Evolutionary conservation across 2,113 vertebrate species (phyloP).

Genomic region (Ramphastos sulfuratus): DNA sequence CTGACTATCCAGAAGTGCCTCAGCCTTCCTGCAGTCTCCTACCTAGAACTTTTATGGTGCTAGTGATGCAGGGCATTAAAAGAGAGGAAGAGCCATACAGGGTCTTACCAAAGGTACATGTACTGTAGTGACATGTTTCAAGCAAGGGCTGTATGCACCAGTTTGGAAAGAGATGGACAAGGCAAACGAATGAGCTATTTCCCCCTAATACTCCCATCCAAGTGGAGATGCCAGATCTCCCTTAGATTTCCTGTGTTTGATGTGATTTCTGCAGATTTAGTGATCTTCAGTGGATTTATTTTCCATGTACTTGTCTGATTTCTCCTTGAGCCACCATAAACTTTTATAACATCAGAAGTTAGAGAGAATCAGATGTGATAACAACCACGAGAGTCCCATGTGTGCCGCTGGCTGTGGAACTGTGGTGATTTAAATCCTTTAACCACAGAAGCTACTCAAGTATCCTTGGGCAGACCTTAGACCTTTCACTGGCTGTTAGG

Average conservation of each 20-base stretch:
- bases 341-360: neutral
- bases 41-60: neutral
- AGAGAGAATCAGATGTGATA: neutral
- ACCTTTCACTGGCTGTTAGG: neutral
- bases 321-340: neutral
- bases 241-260: neutral
- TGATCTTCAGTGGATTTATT: neutral
- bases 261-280: neutral
- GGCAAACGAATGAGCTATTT: neutral
- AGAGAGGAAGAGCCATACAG: neutral
- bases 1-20: neutral
- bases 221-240: neutral
- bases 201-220: neutral
- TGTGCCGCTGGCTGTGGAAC: neutral
- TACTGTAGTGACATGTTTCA: neutral
- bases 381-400: neutral
- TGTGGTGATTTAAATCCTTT: conserved; percentile 3
- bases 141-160: neutral
- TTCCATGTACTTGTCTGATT: neutral
- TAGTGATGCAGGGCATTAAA: neutral
- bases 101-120: neutral
- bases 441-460: neutral
- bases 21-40: neutral
- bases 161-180: neutral
- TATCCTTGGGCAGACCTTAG: neutral